These are phyloP conservation scores for Cerastis rubricosa DNA, from an alignment of 2,888 invertebrate species.

Conservation along the genomic window DNA sequence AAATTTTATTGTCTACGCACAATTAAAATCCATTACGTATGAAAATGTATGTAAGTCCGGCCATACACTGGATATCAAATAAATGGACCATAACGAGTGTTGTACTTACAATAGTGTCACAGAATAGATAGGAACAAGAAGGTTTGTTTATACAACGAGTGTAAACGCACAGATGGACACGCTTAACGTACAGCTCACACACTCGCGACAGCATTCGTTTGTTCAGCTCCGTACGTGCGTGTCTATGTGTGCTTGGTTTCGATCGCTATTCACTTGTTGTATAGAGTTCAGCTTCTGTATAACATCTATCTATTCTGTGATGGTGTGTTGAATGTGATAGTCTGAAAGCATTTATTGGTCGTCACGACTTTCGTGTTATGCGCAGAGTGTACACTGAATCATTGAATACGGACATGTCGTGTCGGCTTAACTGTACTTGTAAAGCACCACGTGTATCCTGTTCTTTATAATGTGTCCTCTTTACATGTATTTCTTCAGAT, in stretches of 20 bases:
- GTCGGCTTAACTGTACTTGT: conserved; percentile 63
- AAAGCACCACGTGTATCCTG: conserved; percentile 66
- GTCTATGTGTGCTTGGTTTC: neutral
- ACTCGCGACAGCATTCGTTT: neutral
- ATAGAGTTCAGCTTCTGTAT: conserved; percentile 3
- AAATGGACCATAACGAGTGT: conserved; percentile 74
- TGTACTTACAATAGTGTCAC: conserved; percentile 45
- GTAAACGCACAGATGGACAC: neutral
- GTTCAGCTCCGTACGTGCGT: neutral
- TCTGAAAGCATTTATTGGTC: conserved; percentile 77
- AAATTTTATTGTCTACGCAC: conserved; percentile 42
- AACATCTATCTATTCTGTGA: neutral
- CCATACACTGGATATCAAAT: conserved; percentile 54
- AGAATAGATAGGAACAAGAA: neutral
- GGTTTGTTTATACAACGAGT: neutral
- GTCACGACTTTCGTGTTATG: conserved; percentile 83
- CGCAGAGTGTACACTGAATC: conserved; percentile 72
- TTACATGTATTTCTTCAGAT: conserved; percentile 54
- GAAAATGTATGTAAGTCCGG: conserved; percentile 54
- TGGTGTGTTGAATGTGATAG: conserved; percentile 53
- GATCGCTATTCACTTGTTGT: neutral
- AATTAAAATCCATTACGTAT: conserved; percentile 59
- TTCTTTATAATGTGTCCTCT: conserved; percentile 57
- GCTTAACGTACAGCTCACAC: neutral
- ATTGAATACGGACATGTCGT: conserved; percentile 60